Conservation (phyloP, 2,888 invertebrate genomes). For the Zelleria hepariella region DNA sequence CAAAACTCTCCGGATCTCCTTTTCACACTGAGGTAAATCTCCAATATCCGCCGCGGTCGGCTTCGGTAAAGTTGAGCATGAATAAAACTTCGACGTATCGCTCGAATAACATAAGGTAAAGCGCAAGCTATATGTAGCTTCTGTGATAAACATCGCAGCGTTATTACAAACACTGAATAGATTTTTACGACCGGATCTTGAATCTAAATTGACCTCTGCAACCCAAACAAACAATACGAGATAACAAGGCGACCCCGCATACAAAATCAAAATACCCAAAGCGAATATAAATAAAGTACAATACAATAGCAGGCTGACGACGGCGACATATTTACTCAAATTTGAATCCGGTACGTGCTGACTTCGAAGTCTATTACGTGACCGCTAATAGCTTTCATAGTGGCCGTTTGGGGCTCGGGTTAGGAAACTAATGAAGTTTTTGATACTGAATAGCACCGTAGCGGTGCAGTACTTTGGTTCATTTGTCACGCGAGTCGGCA, state of each 20-base stretch:
- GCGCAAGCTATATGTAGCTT: background rate
- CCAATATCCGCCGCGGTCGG: conserved; percentile 55
- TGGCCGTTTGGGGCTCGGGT: background rate
- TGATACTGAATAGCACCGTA: background rate
- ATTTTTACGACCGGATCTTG: conserved; percentile 18
- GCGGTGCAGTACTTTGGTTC: background rate
- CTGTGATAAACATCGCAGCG: background rate
- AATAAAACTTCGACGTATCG: conserved; percentile 22
- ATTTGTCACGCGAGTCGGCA: background rate
- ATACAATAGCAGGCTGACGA: conserved; percentile 41
- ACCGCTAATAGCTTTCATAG: conserved; percentile 54
- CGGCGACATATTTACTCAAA: conserved; percentile 55
- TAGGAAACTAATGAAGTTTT: background rate
- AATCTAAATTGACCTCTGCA: conserved; percentile 28
- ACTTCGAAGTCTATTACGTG: conserved; percentile 57
- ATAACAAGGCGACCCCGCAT: conserved; percentile 34
- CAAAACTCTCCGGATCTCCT: conserved; percentile 50
- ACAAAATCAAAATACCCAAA: conserved; percentile 39
- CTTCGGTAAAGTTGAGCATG: conserved; percentile 35
- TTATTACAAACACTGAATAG: conserved; percentile 1
- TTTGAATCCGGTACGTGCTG: conserved; percentile 57
- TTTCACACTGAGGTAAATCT: conserved; percentile 57
- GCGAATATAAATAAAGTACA: conserved; percentile 43
- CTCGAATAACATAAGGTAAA: background rate
- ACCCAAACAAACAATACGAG: conserved; percentile 28